A percentile compares a stretch with the other conserved stretches of the same genome.
Conservation (phyloP, 2,888 invertebrate genomes). For the Macrophya annulata region DNA sequence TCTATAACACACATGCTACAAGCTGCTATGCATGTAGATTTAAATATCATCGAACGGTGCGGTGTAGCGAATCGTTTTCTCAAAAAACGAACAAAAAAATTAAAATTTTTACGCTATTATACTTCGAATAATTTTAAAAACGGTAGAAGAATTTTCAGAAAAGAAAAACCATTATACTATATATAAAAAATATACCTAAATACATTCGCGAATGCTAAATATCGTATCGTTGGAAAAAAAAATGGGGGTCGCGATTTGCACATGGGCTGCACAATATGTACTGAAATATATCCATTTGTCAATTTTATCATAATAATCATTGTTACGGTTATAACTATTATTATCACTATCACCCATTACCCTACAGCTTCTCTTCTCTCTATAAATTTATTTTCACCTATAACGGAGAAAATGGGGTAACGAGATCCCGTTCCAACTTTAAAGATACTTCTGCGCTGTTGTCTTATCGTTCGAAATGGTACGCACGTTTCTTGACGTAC, state of each 20-base stretch:
- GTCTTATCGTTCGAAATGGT: constrained; percentile 38
- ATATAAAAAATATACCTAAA: neutral
- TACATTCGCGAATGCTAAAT: neutral
- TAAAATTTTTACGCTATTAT: too few species aligned
- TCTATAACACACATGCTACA: neutral
- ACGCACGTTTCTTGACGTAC: constrained; percentile 42
- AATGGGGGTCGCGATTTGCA: neutral
- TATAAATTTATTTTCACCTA: neutral
- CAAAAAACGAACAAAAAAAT: too few species aligned
- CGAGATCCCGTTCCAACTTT: constrained; percentile 22
- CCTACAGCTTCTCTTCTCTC: neutral
- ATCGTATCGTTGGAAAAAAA: too few species aligned
- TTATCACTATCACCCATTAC: neutral
- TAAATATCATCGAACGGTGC: neutral
- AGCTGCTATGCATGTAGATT: neutral
- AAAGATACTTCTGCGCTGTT: constrained; percentile 18
- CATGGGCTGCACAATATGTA: neutral
- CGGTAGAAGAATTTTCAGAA: neutral
- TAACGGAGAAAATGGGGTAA: neutral
- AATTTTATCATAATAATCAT: constrained; percentile 18
- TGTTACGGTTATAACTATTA: neutral
- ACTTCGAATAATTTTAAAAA: too few species aligned
- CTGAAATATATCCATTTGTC: neutral
- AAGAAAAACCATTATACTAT: neutral
- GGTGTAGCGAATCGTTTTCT: neutral